A percentile compares a stretch with the other conserved stretches of the same genome.
These are phyloP conservation scores for Halcyon senegalensis DNA, from an alignment of 2,113 vertebrate species.

Conservation along the genomic window DNA sequence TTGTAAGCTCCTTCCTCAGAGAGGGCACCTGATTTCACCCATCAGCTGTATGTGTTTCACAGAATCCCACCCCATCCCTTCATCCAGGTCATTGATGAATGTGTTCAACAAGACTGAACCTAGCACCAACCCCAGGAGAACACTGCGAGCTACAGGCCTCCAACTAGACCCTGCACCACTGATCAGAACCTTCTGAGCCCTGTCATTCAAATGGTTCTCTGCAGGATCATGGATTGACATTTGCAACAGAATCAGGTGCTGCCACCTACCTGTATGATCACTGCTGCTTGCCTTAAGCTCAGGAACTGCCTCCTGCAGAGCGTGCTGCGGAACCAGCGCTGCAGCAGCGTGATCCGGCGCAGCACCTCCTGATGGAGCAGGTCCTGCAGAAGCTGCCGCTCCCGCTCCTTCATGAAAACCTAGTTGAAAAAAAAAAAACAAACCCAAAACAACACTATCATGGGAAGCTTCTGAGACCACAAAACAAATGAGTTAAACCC, in stretches of 20 bases:
- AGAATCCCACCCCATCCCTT: neutral
- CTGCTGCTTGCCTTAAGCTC: conserved; percentile 80
- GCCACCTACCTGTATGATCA: conserved; percentile 86
- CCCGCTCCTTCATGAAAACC: conserved; percentile 93
- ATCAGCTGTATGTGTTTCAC: neutral
- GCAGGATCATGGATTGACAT: neutral
- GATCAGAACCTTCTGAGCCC: neutral
- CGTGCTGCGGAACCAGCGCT: conserved; percentile 84
- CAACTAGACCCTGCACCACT: neutral
- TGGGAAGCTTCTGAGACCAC: neutral
- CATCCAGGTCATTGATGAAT: no score
- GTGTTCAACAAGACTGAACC: neutral
- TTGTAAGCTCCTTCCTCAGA: neutral
- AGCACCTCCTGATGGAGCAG: conserved; percentile 91
- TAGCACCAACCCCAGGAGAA: neutral
- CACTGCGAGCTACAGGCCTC: neutral
- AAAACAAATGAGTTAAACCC: neutral
- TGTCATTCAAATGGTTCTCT: neutral
- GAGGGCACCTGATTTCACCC: neutral
- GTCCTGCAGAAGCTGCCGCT: conserved; percentile 88
- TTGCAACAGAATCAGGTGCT: neutral
- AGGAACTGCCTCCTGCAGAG: conserved; percentile 88
- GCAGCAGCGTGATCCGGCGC: conserved; percentile 83
- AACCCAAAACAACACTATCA: neutral
- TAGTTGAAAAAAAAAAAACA: conserved; percentile 36